Evolutionary conservation across 2,888 invertebrate genomes (phyloP).

Genomic region (Plebejus anna): DNA sequence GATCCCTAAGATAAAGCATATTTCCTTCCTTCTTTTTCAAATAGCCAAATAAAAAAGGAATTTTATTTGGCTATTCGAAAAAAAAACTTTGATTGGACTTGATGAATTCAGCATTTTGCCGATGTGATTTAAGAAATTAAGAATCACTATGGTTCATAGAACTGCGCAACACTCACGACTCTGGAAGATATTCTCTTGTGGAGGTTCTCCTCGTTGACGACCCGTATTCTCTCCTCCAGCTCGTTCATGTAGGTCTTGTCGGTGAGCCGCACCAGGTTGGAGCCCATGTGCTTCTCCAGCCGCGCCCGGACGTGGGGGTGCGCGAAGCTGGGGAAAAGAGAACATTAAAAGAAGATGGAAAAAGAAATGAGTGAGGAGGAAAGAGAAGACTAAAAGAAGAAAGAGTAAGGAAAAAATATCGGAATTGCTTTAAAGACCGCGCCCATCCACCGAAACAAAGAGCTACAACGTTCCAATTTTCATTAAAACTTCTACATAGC

Average conservation of each 20-base stretch:
- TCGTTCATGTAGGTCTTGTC: conserved; percentile 84
- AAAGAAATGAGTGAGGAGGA: conserved; percentile 30
- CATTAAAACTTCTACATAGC: not conserved
- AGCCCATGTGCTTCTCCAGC: conserved; percentile 85
- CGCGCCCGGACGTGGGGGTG: conserved; percentile 82
- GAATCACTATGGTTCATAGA: not conserved
- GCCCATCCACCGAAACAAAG: not conserved
- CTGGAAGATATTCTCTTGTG: conserved; percentile 81
- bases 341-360: not conserved
- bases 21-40: not conserved
- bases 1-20: too few species aligned
- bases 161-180: conserved; percentile 70
- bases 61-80: not conserved
- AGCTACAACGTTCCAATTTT: not conserved
- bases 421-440: not conserved
- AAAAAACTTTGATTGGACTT: not conserved
- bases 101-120: not conserved
- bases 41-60: not conserved
- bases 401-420: conserved; percentile 8
- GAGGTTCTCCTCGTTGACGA: conserved; percentile 82
- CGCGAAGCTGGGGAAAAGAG: conserved; percentile 73
- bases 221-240: conserved; percentile 81
- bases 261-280: conserved; percentile 83
- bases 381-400: conserved; percentile 31
- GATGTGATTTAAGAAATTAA: not conserved